Base-by-base conservation (phyloP, 2,888 invertebrate species). In the Dryobota labecula region DNA sequence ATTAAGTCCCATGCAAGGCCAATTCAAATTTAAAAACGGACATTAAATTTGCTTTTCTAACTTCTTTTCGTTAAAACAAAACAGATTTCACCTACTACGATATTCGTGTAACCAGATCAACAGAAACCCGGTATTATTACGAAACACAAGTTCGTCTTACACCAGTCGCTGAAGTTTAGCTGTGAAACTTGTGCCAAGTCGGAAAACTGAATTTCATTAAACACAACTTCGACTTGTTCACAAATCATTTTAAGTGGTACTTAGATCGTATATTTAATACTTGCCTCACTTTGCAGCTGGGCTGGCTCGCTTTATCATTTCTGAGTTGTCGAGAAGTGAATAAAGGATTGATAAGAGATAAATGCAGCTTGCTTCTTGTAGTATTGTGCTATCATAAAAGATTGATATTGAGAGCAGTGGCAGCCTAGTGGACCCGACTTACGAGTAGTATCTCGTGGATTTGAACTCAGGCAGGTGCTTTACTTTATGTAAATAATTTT, bases 161-260 rank as follows among this genome's bases (percentile, higher is more conserved):
- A 71, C 45, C 41, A 58, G 24, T 70, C 69, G 49, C 38, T 43
- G 7, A 70, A 81, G 47, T 76, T 76, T 27, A 38, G 54, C 51
- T n/a, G 30, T 2, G 54, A 61, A 84, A 81, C 63, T 81, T 60
- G 38, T 4, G 61, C 58, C 60, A 75, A 76, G 64, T 68, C 45
- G 33, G 71, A 71, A 73, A 70, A 82, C 71, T 72, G 71, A 82
- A 84, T 82, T 84, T 81, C 64, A 84, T 84, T 82, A 78, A 49
- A 75, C 62, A 71, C 11, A 77, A 81, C 69, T 83, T 78, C 7
- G 49, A 45, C 65, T 78, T 36, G 77, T 78, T 76, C 66, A 64
- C 81, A 80, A 83, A 84, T 83, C 70, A 78, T 71, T 73, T 71
- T 67, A 78, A 73, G 74, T 66, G 68, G 67, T 67, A 76, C 63